Base-by-base conservation (phyloP, 2,888 invertebrate species). In the Drosophila paramelanica region DNA sequence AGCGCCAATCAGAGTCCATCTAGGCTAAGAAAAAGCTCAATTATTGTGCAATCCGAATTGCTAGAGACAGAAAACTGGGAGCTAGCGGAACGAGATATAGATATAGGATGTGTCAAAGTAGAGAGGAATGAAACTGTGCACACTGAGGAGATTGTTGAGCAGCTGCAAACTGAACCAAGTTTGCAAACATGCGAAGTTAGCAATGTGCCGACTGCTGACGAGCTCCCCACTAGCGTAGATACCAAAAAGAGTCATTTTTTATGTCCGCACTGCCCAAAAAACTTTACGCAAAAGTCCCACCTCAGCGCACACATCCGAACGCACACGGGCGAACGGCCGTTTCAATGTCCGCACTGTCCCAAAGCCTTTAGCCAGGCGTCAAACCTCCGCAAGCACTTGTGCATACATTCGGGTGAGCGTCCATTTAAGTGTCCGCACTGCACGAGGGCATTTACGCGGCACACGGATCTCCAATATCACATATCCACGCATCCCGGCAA, bases 341-440 rank as follows among this genome's bases (percentile, higher is more conserved):
- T 39, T 6, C 42, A 62, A 7, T 73, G 73, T 36, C 36, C 69
- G 7, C 55, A 75, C 10, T 75, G 69, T 7, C 55, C 73, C 1
- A 53, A 58, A 14, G 58, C 69, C 6, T 73, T 73, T 13, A 73
- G 56, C 23, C 77, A 76, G 20, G 66, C 60, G 1, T 77, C 74
- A 0, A 71, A 77, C 61, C 49, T 77, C 0, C 72, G 73, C 1
- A 65, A 71, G 4, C 73, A 77, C 8, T 49, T 77, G 0, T 59
- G 72, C 23, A 74, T 71, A 10, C 73, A 77, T 27, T 66, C 77
- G 1, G 57, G 66, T 0, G 72, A 74, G 51, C 72, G 73, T n/a
- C 72, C 77, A 0, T 77, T 66, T 5, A 74, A 74, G 17, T 74
- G 74, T 20, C 74, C 74, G 0, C 57, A 74, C 33, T 74, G 74